Percentiles rank a stretch among this genome's conserved stretches.
phyloP scores from a whole-genome alignment of 1,140 invertebrate species.

The Araneus ventricosus region DNA sequence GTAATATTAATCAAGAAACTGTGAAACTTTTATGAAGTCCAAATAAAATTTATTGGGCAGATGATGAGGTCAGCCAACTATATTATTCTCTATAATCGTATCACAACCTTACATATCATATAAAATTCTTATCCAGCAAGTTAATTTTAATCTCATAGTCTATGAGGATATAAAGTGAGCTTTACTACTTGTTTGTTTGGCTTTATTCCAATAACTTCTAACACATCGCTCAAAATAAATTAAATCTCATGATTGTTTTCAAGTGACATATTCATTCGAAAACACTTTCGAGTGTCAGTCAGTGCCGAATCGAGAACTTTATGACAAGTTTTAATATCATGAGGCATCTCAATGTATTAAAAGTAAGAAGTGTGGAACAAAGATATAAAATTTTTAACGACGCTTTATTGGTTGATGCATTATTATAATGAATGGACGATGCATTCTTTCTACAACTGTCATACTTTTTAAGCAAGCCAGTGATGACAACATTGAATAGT shows the following conservation, averaged over 20 bases:
- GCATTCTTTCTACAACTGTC: too few relatives aligned
- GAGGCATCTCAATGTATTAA: too few relatives aligned
- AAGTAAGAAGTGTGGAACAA: too few relatives aligned
- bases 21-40: neutral
- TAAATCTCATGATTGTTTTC: neutral
- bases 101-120: neutral
- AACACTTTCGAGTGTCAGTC: neutral
- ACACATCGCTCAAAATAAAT: neutral
- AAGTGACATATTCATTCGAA: slow-evolving; percentile 4
- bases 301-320: neutral
- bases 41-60: neutral
- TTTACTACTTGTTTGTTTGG: slow-evolving; percentile 34
- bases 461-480: too few relatives aligned
- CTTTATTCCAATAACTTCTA: slow-evolving; percentile 15
- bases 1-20: neutral
- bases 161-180: neutral
- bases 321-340: neutral
- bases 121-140: neutral
- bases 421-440: neutral
- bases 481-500: too few relatives aligned
- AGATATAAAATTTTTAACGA: neutral
- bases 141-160: neutral
- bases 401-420: neutral
- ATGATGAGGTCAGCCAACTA: neutral
- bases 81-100: neutral